phyloP scores from a whole-genome alignment of 2,888 invertebrate species.

The Lithophane socia region DNA sequence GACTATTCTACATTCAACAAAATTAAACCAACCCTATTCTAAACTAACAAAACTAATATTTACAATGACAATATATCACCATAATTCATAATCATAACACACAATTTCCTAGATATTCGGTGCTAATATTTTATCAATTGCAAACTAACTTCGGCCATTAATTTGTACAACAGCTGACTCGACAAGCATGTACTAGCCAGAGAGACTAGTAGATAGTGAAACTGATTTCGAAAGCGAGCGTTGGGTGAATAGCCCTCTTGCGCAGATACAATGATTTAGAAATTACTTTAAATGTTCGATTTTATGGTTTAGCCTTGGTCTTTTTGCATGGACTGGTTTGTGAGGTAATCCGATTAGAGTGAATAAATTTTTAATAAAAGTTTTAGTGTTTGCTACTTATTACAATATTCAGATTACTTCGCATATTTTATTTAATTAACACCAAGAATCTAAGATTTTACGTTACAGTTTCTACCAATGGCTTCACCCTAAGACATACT shows the following conservation, averaged over 20 bases:
- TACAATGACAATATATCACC: constrained; percentile 34
- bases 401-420: neutral
- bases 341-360: constrained; percentile 12
- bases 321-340: constrained; percentile 2
- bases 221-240: constrained; percentile 67
- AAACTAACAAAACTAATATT: constrained; percentile 8
- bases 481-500: neutral
- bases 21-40: constrained; percentile 9
- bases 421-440: no score
- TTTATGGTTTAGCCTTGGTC: constrained; percentile 27
- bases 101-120: constrained; percentile 44
- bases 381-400: neutral
- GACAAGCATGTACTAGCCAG: constrained; percentile 37
- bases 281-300: constrained; percentile 35
- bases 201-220: constrained; percentile 59
- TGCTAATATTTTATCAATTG: constrained; percentile 64
- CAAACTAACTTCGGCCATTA: constrained; percentile 62
- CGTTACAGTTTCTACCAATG: neutral
- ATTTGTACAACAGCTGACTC: constrained; percentile 63
- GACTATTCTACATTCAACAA: constrained; percentile 2
- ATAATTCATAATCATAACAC: constrained; percentile 33
- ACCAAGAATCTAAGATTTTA: neutral
- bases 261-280: constrained; percentile 49
- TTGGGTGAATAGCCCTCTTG: constrained; percentile 61
- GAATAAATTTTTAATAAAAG: neutral